phyloP scores from a whole-genome alignment of 2,113 vertebrate genomes.

The Psittacus erithacus region DNA sequence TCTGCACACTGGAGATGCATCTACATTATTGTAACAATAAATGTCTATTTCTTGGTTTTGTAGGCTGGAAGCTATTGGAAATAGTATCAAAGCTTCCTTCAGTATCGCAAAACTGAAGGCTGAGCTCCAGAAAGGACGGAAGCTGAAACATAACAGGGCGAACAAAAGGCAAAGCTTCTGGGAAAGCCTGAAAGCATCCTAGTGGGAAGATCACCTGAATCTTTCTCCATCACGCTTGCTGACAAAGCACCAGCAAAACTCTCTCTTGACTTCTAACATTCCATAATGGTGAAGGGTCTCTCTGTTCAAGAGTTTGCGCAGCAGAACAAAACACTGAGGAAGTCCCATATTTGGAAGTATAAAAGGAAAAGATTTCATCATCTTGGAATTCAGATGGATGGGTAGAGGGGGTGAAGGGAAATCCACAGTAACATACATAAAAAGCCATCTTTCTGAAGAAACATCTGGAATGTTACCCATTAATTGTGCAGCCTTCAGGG shows the following conservation, averaged over 20 bases:
- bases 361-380: constrained; percentile 4
- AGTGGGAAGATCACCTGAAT: neutral
- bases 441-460: neutral
- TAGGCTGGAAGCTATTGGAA: constrained; percentile 75
- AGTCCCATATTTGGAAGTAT: constrained; percentile 30
- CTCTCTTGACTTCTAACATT: constrained; percentile 43
- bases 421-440: neutral
- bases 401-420: constrained; percentile 16
- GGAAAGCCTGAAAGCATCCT: constrained; percentile 63
- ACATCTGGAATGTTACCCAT: constrained; percentile 34
- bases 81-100: constrained; percentile 77
- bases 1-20: neutral
- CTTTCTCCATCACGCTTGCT: neutral
- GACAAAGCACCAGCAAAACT: constrained; percentile 19
- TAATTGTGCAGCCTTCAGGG: constrained; percentile 45
- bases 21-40: neutral
- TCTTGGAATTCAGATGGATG: constrained; percentile 14
- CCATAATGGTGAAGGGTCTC: neutral
- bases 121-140: constrained; percentile 53
- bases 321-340: neutral
- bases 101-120: constrained; percentile 69
- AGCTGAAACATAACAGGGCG: constrained; percentile 70
- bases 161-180: constrained; percentile 58
- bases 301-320: constrained; percentile 4
- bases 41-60: constrained; percentile 31